Evolutionary conservation across 2,113 vertebrate species (phyloP).

Genomic region (Ophthalmolycus amberensis): DNA sequence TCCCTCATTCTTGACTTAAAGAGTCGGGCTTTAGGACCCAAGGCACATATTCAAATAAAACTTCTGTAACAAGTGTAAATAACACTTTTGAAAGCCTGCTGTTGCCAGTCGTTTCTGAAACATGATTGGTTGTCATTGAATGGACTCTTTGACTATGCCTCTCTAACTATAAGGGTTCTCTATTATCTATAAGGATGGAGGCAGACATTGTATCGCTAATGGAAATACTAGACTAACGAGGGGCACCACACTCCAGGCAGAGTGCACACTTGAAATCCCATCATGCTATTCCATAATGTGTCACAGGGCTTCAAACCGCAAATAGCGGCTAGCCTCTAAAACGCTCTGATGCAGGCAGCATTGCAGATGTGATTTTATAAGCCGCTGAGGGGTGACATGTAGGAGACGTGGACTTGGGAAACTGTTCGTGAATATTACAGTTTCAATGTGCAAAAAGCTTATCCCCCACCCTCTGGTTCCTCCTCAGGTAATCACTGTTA

Average conservation of each 20-base stretch:
- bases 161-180: conserved; percentile 15
- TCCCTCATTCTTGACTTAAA: not conserved
- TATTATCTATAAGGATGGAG: conserved; percentile 34
- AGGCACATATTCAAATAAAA: not conserved
- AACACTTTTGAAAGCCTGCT: not conserved
- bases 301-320: not conserved
- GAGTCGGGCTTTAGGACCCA: not conserved
- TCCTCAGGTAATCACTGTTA: too few species aligned
- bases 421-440: not conserved
- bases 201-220: conserved; percentile 35
- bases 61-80: not conserved
- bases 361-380: not conserved
- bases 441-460: not conserved
- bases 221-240: conserved; percentile 37
- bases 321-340: not conserved
- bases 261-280: conserved; percentile 57
- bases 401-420: not conserved
- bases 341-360: not conserved
- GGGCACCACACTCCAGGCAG: conserved; percentile 9
- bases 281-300: conserved; percentile 21
- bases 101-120: conserved; percentile 9
- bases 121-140: conserved; percentile 19
- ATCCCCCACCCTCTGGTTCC: too few species aligned
- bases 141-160: conserved; percentile 6
- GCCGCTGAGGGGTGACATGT: not conserved